Evolutionary conservation across 2,797 vertebrate species (phyloP).

Genomic region (Hippoglossus hippoglossus): DNA sequence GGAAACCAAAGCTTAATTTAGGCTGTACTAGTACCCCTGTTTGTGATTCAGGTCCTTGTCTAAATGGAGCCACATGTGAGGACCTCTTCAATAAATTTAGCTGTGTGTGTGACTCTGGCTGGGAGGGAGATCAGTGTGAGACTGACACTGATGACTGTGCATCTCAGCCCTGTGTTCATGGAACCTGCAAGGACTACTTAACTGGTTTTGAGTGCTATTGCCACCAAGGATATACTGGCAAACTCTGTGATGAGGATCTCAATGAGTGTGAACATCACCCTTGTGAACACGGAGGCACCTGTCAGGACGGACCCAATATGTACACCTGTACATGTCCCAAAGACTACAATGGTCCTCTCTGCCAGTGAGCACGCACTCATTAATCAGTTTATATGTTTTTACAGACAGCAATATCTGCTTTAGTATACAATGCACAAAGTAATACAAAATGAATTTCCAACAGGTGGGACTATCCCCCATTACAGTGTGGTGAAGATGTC

Average conservation of each 20-base stretch:
- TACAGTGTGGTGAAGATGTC: slow-evolving; percentile 86
- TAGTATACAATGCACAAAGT: neutral
- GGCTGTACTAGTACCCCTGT: slow-evolving; percentile 87
- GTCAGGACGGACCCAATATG: slow-evolving; percentile 83
- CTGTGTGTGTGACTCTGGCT: slow-evolving; percentile 86
- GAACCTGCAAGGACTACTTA: slow-evolving; percentile 84
- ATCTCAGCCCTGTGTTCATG: slow-evolving; percentile 86
- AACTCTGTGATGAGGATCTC: slow-evolving; percentile 85
- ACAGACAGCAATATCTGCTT: neutral
- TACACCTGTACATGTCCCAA: slow-evolving; percentile 87
- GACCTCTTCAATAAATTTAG: slow-evolving; percentile 88
- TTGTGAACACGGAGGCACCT: slow-evolving; percentile 87
- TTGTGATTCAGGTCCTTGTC: slow-evolving; percentile 86
- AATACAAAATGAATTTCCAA: neutral
- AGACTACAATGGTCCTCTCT: slow-evolving; percentile 84
- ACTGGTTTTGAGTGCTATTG: slow-evolving; percentile 89
- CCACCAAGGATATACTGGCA: slow-evolving; percentile 85
- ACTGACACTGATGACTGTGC: slow-evolving; percentile 86
- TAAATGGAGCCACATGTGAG: slow-evolving; percentile 84
- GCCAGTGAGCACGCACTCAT: slow-evolving; percentile 83
- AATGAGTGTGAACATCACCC: slow-evolving; percentile 87
- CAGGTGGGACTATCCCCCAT: slow-evolving; percentile 88
- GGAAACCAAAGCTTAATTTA: slow-evolving; percentile 43
- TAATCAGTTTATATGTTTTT: neutral
- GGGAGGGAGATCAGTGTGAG: slow-evolving; percentile 88